Conservation (phyloP, 2,113 vertebrate species). For the Cisticola juncidis region DNA sequence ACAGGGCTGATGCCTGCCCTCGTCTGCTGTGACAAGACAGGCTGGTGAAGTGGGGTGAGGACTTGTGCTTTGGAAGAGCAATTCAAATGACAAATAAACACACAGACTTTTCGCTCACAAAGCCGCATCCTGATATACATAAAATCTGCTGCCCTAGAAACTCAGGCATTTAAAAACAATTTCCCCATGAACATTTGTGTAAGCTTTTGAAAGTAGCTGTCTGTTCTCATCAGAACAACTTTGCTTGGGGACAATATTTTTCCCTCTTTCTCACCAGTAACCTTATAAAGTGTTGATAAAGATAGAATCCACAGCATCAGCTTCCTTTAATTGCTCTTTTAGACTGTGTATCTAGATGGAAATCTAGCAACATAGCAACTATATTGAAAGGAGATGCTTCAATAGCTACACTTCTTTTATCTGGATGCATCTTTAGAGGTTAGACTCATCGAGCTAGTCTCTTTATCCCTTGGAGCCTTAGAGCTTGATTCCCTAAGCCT, state of each 20-base stretch:
- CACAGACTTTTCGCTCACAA: not conserved
- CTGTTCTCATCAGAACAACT: not conserved
- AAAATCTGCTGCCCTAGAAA: not conserved
- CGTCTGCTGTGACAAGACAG: not conserved
- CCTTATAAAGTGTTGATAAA: constrained; percentile 20
- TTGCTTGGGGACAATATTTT: not conserved
- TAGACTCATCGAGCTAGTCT: not conserved
- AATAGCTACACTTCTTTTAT: constrained; percentile 34
- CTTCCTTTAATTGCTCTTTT: constrained; percentile 47
- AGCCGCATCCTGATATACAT: not conserved
- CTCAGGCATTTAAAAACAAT: not conserved
- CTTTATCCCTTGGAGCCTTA: constrained; percentile 2
- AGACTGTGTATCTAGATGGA: constrained; percentile 41
- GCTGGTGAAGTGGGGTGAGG: not conserved
- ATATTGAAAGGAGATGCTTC: constrained; percentile 27
- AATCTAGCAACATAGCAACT: constrained; percentile 60
- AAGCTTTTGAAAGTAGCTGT: not conserved
- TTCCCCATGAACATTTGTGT: not conserved
- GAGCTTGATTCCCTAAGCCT: not conserved
- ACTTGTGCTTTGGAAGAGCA: not conserved
- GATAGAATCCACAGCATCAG: not conserved
- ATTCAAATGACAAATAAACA: not conserved
- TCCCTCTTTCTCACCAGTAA: not conserved
- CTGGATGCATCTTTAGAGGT: constrained; percentile 18
- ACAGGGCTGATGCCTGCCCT: not conserved